Conservation (phyloP, 2,797 vertebrate genomes). For the Oophaga sylvatica region DNA sequence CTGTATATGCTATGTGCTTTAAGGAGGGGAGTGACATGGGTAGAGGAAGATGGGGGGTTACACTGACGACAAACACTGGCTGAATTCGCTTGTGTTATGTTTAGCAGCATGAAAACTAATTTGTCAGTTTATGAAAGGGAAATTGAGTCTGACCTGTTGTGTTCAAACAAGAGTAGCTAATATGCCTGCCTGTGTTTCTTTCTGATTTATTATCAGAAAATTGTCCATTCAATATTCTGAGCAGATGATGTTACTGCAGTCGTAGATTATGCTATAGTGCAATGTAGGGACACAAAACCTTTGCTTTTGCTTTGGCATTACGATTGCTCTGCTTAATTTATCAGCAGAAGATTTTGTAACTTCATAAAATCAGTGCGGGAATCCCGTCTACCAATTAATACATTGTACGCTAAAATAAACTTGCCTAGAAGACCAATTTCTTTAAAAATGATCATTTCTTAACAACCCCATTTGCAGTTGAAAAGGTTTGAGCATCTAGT, state of each 20-base stretch:
- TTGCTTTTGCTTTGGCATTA: background rate
- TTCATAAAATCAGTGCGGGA: too few species aligned
- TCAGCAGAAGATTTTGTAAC: too few species aligned
- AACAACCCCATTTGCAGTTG: too few species aligned
- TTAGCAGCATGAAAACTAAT: constrained; percentile 69
- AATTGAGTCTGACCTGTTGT: constrained; percentile 43
- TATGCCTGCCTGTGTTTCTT: background rate
- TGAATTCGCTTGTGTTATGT: constrained; percentile 65
- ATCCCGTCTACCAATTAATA: too few species aligned
- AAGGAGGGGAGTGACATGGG: constrained; percentile 24
- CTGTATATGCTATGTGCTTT: constrained; percentile 67
- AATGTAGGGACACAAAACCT: background rate
- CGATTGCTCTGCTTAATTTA: too few species aligned
- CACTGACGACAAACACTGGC: constrained; percentile 66
- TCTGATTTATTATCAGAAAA: background rate
- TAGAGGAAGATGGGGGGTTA: constrained; percentile 49
- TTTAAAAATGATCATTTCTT: too few species aligned
- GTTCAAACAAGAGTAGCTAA: constrained; percentile 59
- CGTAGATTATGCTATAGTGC: background rate
- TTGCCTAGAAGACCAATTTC: too few species aligned
- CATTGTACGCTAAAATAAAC: too few species aligned
- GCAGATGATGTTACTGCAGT: background rate
- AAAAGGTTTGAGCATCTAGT: too few species aligned
- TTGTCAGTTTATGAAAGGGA: constrained; percentile 65
- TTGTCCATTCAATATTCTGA: background rate